These are phyloP conservation scores for Drosophila neotestacea DNA, from an alignment of 2,888 invertebrate species.

Conservation along the genomic window DNA sequence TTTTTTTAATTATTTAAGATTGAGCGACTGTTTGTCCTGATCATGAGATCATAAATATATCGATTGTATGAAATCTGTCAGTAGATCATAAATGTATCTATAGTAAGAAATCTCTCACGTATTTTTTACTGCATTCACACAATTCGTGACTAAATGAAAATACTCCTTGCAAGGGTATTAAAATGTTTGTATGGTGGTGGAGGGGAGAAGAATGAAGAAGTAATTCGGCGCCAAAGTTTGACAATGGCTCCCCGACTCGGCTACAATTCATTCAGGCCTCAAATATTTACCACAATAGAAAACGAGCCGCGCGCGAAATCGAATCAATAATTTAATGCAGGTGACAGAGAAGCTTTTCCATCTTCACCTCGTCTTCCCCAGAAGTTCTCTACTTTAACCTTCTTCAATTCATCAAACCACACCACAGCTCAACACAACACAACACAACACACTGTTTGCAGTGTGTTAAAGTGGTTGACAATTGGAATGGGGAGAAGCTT, in stretches of 20 bases:
- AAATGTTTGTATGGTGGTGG: neutral
- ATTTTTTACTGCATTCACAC: too few species aligned
- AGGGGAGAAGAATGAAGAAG: neutral
- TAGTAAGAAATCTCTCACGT: too few species aligned
- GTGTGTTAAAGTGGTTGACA: conserved; percentile 10
- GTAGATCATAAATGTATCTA: too few species aligned
- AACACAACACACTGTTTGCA: neutral
- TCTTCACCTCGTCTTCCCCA: neutral
- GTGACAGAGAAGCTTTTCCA: conserved; percentile 32
- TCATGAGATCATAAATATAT: neutral
- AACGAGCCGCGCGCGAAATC: conserved; percentile 74
- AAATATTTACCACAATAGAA: conserved; percentile 72
- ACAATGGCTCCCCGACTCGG: conserved; percentile 41
- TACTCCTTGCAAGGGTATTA: neutral
- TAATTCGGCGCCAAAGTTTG: conserved; percentile 55
- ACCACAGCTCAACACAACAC: neutral
- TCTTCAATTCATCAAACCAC: conserved; percentile 12
- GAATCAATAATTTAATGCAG: conserved; percentile 80
- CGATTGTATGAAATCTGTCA: neutral
- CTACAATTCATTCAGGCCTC: conserved; percentile 56
- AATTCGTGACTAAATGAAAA: neutral
- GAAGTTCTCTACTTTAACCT: neutral
- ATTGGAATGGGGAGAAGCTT: neutral
- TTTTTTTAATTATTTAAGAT: too few species aligned
- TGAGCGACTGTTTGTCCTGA: neutral